These are phyloP conservation scores for Manacus vitellinus DNA, from an alignment of 2,113 vertebrate genomes.

Conservation along the genomic window DNA sequence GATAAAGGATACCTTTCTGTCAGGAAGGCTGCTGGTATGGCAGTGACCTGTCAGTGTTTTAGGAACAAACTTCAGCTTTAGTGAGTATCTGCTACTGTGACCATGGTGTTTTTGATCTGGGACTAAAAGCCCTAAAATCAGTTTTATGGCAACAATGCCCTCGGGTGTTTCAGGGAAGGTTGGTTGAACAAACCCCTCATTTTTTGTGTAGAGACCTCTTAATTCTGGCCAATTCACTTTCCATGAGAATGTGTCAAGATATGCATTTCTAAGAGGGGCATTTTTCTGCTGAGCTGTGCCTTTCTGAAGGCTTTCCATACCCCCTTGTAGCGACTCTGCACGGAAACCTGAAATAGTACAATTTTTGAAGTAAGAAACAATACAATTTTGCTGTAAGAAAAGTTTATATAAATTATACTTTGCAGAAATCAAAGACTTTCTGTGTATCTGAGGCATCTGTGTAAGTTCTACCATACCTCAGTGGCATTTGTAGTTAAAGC, in stretches of 20 bases:
- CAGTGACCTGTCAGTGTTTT: neutral
- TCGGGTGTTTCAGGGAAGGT: neutral
- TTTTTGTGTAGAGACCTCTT: neutral
- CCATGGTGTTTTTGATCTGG: neutral
- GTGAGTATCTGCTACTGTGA: neutral
- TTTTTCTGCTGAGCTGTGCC: neutral
- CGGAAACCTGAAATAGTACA: neutral
- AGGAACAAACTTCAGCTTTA: neutral
- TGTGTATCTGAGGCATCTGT: rapidly evolving
- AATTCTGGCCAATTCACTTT: neutral
- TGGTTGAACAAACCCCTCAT: neutral
- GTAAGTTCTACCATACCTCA: neutral
- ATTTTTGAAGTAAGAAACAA: neutral
- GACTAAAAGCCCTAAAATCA: neutral
- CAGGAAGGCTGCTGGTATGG: neutral
- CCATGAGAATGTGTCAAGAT: neutral
- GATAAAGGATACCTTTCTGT: neutral
- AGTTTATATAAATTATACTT: neutral
- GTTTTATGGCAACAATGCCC: neutral
- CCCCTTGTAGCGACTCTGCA: neutral
- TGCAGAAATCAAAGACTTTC: neutral
- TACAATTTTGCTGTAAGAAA: neutral
- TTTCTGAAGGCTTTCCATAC: neutral
- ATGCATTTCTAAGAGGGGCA: neutral
- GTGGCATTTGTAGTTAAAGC: neutral